Evolutionary conservation across 2,888 invertebrate species (phyloP).

Genomic region (Heliconius cydno): DNA sequence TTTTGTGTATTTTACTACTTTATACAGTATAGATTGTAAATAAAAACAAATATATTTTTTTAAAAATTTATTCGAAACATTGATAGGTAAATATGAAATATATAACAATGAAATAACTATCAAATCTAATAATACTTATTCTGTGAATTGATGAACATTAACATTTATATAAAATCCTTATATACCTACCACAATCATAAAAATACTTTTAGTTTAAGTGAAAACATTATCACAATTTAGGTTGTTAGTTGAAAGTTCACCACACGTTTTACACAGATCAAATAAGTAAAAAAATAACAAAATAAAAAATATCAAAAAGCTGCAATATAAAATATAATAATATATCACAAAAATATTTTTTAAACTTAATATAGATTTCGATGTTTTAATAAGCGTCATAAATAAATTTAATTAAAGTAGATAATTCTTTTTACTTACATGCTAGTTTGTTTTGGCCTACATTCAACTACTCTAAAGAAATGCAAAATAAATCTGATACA

Average conservation of each 20-base stretch:
- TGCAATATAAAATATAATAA: neutral
- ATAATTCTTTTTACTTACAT: neutral
- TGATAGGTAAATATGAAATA: slow-evolving; percentile 28
- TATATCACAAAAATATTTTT: slow-evolving; percentile 1
- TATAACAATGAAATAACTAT: slow-evolving; percentile 34
- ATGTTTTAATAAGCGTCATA: slow-evolving; percentile 5
- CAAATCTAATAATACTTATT: slow-evolving; percentile 41
- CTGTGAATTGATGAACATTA: slow-evolving; percentile 22
- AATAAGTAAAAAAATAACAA: slow-evolving; percentile 8
- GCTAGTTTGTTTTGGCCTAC: slow-evolving; percentile 7
- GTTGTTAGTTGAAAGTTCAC: neutral
- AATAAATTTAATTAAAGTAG: neutral
- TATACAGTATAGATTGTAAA: neutral
- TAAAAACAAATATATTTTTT: slow-evolving; percentile 17
- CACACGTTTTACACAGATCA: neutral
- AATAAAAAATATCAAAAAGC: neutral
- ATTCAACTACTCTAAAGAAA: neutral
- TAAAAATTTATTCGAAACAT: slow-evolving; percentile 38
- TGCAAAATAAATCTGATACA: neutral
- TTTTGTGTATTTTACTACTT: neutral
- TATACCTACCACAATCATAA: neutral
- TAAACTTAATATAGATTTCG: neutral
- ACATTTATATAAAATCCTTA: slow-evolving; percentile 26
- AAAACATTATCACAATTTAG: slow-evolving; percentile 28
- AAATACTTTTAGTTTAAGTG: slow-evolving; percentile 14